A percentile compares a stretch with the other conserved stretches of the same genome.
Evolutionary conservation across 2,113 vertebrate species (phyloP).

Genomic region (Gulo gulo): DNA sequence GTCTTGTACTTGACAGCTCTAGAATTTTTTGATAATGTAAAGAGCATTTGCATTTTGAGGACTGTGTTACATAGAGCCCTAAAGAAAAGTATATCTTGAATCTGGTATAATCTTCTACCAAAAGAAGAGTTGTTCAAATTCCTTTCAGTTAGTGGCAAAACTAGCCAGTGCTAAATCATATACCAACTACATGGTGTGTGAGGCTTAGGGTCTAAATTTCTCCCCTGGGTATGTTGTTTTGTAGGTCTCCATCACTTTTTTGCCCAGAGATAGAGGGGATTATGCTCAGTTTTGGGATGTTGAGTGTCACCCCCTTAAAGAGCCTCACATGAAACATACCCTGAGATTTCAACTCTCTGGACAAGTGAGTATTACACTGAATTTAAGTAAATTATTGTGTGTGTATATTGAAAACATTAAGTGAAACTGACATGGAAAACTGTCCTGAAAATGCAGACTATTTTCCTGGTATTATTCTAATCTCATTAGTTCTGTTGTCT

Average conservation of each 20-base stretch:
- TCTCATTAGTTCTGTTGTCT: not conserved
- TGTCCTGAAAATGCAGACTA: not conserved
- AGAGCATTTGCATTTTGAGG: not conserved
- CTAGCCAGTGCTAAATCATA: not conserved
- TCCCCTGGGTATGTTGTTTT: not conserved
- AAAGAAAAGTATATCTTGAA: constrained; percentile 7
- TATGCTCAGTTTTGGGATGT: constrained; percentile 97
- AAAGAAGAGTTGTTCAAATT: not conserved
- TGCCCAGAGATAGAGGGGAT: constrained; percentile 91
- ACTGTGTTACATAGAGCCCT: not conserved
- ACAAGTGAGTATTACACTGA: constrained; percentile 84
- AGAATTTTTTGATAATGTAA: not conserved
- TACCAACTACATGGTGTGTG: not conserved
- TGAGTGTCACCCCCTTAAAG: constrained; percentile 90
- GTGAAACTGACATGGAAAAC: not conserved
- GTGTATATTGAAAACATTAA: not conserved
- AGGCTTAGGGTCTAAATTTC: not conserved
- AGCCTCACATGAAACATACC: constrained; percentile 88
- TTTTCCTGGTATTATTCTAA: not conserved
- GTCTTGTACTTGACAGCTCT: not conserved
- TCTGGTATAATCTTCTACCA: not conserved
- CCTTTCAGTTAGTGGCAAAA: not conserved
- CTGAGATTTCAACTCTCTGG: constrained; percentile 93
- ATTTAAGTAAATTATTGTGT: not conserved
- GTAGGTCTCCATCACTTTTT: constrained; percentile 90